Evolutionary conservation across 2,888 invertebrate species (phyloP).

Genomic region (Malacosoma neustria): DNA sequence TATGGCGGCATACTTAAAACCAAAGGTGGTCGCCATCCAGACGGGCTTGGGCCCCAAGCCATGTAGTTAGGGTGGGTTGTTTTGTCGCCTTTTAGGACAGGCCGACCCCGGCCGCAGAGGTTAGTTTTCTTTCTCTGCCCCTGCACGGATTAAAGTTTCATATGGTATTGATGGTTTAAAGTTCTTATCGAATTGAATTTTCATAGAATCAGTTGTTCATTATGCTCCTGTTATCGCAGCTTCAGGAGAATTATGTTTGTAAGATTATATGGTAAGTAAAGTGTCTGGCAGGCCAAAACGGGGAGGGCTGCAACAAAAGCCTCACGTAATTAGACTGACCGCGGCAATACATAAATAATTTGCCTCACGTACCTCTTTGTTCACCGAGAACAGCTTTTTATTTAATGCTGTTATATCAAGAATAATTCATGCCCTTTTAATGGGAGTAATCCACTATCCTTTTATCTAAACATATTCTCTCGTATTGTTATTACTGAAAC

Average conservation of each 20-base stretch:
- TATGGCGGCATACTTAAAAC: too few relatives aligned
- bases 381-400: constrained; percentile 60
- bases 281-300: constrained; percentile 29
- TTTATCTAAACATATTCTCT: constrained; percentile 36
- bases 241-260: constrained; percentile 24
- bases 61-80: too few relatives aligned
- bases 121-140: too few relatives aligned
- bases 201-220: constrained; percentile 36
- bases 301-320: constrained; percentile 57
- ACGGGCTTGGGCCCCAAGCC: too few relatives aligned
- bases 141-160: background rate
- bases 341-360: constrained; percentile 73
- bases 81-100: too few relatives aligned
- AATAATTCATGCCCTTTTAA: constrained; percentile 58
- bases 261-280: constrained; percentile 37
- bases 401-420: constrained; percentile 65
- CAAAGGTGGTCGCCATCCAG: too few relatives aligned
- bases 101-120: too few relatives aligned
- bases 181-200: constrained; percentile 12
- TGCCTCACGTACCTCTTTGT: constrained; percentile 71
- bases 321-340: constrained; percentile 70
- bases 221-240: constrained; percentile 52
- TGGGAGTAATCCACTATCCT: constrained; percentile 47
- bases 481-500: constrained; percentile 10
- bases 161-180: background rate